Percentiles rank a stretch among this genome's conserved stretches.
phyloP scores from a whole-genome alignment of 1,140 invertebrate genomes.

The Aphidius ervi region DNA sequence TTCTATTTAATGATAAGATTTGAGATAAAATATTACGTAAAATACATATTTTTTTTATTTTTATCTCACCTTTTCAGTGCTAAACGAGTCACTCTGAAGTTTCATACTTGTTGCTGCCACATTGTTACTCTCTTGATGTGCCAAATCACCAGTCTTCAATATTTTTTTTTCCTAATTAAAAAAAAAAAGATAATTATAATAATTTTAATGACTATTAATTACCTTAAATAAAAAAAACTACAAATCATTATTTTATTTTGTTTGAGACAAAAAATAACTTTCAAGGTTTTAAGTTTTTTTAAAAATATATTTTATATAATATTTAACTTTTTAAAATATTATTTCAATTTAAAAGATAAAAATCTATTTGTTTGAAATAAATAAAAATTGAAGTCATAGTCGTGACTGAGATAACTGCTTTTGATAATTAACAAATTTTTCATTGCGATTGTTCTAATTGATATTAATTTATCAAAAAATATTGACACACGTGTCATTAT shows the following conservation, averaged over 20 bases:
- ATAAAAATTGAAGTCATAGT: no score
- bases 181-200: slow-evolving; percentile 22
- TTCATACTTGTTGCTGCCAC: slow-evolving; percentile 74
- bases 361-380: no score
- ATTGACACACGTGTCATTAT: no score
- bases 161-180: slow-evolving; percentile 69
- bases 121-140: slow-evolving; percentile 78
- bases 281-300: no score
- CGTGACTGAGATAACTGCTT: no score
- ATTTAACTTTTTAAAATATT: no score
- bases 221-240: not conserved
- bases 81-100: slow-evolving; percentile 79
- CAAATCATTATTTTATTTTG: not conserved
- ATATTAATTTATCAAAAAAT: no score
- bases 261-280: no score
- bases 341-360: no score
- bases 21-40: not conserved
- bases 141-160: slow-evolving; percentile 75
- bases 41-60: not conserved
- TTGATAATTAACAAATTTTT: no score
- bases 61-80: slow-evolving; percentile 65
- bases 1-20: not conserved
- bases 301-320: no score
- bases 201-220: slow-evolving; percentile 3
- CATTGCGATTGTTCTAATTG: no score